Evolutionary conservation across 2,113 vertebrate species (phyloP).

Genomic region (Chaetura pelagica): DNA sequence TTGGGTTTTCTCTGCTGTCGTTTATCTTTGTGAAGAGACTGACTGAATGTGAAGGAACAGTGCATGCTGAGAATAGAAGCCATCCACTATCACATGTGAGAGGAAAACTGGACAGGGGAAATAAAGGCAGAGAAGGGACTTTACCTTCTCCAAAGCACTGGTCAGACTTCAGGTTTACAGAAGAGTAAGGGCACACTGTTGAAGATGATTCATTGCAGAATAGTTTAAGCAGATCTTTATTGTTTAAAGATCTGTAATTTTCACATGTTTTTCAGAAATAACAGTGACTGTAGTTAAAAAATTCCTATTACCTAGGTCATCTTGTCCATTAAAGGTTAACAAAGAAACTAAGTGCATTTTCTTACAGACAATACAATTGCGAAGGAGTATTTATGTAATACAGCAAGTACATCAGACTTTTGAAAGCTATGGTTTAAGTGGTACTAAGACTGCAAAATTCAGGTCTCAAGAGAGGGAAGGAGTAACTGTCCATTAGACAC

Average conservation of each 20-base stretch:
- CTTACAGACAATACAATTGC: not conserved
- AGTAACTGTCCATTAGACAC: not conserved
- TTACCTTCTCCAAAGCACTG: not conserved
- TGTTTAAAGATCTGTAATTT: not conserved
- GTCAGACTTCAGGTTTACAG: not conserved
- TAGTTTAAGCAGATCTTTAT: not conserved
- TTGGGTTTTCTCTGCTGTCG: not conserved
- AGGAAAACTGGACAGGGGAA: not conserved
- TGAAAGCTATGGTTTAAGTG: not conserved
- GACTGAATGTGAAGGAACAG: not conserved
- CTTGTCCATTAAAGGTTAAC: not conserved
- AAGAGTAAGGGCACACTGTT: not conserved
- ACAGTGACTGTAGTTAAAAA: not conserved
- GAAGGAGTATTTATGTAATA: not conserved
- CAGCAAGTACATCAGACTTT: not conserved
- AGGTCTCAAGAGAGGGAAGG: not conserved
- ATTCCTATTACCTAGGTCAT: not conserved
- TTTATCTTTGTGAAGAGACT: not conserved
- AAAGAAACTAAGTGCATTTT: not conserved
- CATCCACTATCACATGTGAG: not conserved
- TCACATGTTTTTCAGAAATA: not conserved
- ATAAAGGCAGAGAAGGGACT: not conserved
- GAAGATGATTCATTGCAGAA: not conserved
- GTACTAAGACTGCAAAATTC: not conserved
- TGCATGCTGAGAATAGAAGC: not conserved